Evolutionary conservation across 2,113 vertebrate genomes (phyloP).

Genomic region (Poeciliopsis occidentalis): DNA sequence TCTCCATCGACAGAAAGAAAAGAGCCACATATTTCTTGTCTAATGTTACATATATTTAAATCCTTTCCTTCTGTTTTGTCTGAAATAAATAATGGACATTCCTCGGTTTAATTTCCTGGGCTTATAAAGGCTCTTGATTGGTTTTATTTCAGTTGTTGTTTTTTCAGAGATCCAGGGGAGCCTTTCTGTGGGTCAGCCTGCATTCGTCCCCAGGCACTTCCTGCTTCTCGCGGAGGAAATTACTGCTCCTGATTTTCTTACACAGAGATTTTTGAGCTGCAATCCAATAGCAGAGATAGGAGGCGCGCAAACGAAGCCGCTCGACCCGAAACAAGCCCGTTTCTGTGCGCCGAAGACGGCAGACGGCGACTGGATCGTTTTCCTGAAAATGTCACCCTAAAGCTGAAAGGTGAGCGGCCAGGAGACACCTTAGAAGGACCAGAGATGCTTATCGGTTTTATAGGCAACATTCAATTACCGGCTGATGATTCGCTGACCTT

Average conservation of each 20-base stretch:
- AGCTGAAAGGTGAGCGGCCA: slow-evolving; percentile 30
- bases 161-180: slow-evolving; percentile 4
- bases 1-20: too few relatives aligned
- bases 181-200: slow-evolving; percentile 44
- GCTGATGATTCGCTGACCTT: slow-evolving; percentile 69
- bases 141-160: not conserved
- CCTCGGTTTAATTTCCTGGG: too few relatives aligned
- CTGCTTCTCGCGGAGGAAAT: slow-evolving; percentile 42
- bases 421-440: slow-evolving; percentile 70
- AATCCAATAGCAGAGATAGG: slow-evolving; percentile 54
- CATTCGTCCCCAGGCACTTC: slow-evolving; percentile 29
- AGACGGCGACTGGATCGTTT: slow-evolving; percentile 58
- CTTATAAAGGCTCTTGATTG: too few relatives aligned
- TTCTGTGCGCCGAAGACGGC: slow-evolving; percentile 44
- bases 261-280: slow-evolving; percentile 27
- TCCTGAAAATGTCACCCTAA: slow-evolving; percentile 50
- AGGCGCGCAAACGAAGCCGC: not conserved
- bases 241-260: slow-evolving; percentile 26
- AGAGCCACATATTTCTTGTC: too few relatives aligned
- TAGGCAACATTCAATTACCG: slow-evolving; percentile 77
- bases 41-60: too few relatives aligned
- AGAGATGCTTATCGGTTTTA: slow-evolving; percentile 75
- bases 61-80: too few relatives aligned
- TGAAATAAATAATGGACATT: too few relatives aligned
- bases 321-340: slow-evolving; percentile 18